Percentiles rank a stretch among this genome's conserved stretches.
Conservation (phyloP, 1,140 invertebrate species). For the Drosophila tropicalis region DNA sequence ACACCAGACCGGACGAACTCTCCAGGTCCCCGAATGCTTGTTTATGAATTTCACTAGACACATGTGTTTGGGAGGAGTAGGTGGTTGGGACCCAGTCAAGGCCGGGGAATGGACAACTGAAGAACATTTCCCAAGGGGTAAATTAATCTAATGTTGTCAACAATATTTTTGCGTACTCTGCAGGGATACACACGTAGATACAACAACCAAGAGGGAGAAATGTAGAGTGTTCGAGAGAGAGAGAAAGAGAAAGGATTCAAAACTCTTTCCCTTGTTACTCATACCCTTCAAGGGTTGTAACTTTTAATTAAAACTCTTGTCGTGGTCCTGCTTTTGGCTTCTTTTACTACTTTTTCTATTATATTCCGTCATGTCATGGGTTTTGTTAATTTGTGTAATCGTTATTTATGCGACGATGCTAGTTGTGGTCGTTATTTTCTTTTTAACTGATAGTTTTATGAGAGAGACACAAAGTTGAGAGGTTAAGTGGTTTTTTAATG, state of each 20-base stretch:
- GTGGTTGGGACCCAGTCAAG: neutral
- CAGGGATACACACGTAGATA: conserved; percentile 7
- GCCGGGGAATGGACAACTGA: neutral
- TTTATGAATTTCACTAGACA: conserved; percentile 12
- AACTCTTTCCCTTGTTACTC: neutral
- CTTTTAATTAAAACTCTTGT: conserved; percentile 70
- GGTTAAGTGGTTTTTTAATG: conserved; percentile 44
- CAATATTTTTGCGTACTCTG: conserved; percentile 56
- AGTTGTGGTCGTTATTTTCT: conserved; percentile 56
- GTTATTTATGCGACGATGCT: conserved; percentile 50
- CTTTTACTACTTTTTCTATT: conserved; percentile 1
- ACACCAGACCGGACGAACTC: neutral
- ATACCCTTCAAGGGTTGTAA: conserved; percentile 34
- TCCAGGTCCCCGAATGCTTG: neutral
- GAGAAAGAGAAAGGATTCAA: neutral
- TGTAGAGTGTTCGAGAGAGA: neutral
- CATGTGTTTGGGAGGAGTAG: neutral
- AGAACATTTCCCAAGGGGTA: conserved; percentile 40
- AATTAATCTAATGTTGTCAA: conserved; percentile 68
- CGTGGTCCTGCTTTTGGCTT: conserved; percentile 11
- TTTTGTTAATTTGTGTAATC: conserved; percentile 64
- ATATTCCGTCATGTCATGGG: conserved; percentile 21
- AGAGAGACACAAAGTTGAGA: conserved; percentile 3
- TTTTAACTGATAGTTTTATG: conserved; percentile 48
- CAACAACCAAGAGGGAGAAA: conserved; percentile 6